phyloP scores from a whole-genome alignment of 2,113 vertebrate species.

The Arenaria interpres region DNA sequence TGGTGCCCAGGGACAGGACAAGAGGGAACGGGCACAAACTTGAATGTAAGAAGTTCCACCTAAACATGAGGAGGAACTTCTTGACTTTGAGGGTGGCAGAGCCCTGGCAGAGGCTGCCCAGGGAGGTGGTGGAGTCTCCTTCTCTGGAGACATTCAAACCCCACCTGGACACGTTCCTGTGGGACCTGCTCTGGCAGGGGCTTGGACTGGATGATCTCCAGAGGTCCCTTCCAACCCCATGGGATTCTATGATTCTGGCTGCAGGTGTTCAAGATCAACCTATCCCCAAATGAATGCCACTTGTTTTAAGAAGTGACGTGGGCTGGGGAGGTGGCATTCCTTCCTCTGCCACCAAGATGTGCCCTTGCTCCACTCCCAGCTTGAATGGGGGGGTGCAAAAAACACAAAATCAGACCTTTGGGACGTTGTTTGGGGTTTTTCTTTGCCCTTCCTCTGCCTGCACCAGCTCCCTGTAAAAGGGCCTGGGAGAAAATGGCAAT shows the following conservation, averaged over 20 bases:
- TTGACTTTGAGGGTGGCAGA: too few species aligned
- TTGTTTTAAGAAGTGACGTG: background rate
- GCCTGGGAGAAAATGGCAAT: background rate
- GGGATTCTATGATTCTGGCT: background rate
- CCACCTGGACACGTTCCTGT: too few species aligned
- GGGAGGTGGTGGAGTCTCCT: too few species aligned
- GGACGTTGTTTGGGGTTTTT: background rate
- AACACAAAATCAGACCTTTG: background rate
- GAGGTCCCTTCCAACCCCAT: too few species aligned
- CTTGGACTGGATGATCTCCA: too few species aligned
- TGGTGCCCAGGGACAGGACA: too few species aligned
- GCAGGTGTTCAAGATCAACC: fast-evolving
- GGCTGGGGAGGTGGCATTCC: background rate
- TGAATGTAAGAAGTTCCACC: too few species aligned
- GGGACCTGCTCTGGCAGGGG: too few species aligned
- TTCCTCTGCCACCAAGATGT: slow-evolving; percentile 22
- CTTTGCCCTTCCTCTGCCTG: background rate
- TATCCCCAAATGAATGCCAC: background rate
- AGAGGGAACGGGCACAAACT: too few species aligned
- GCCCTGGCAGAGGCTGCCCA: too few species aligned
- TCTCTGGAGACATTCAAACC: too few species aligned
- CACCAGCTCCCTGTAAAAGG: background rate
- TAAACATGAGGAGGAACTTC: too few species aligned
- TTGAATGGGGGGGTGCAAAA: fast-evolving
- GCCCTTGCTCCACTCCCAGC: slow-evolving; percentile 20